Conservation (phyloP, 2,113 vertebrate species). For the Planiliza haematocheilus region DNA sequence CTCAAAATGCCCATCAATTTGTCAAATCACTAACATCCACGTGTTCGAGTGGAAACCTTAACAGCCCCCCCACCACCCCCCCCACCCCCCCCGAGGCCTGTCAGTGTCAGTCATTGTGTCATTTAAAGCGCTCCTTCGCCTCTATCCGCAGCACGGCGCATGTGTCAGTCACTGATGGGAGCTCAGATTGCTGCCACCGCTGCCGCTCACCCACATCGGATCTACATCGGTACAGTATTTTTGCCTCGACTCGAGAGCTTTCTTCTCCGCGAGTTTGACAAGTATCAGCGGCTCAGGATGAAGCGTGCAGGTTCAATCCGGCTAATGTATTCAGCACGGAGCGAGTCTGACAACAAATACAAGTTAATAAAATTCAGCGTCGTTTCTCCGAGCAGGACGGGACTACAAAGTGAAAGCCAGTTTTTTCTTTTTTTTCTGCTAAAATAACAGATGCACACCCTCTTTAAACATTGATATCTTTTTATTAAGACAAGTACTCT, state of each 20-base stretch:
- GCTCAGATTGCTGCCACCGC: conserved; percentile 48
- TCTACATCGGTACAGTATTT: conserved; percentile 36
- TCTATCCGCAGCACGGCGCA: conserved; percentile 33
- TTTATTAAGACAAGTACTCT: conserved; percentile 90
- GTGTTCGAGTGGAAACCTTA: conserved; percentile 56
- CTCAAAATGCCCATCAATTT: conserved; percentile 75
- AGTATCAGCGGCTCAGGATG: conserved; percentile 49
- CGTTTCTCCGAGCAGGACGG: not conserved
- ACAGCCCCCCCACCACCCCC: no score
- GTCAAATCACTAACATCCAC: conserved; percentile 69
- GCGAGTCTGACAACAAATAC: conserved; percentile 35
- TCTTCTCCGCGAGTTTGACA: conserved; percentile 51
- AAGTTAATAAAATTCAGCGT: conserved; percentile 21
- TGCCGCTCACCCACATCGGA: conserved; percentile 32
- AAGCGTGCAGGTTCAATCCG: conserved; percentile 39
- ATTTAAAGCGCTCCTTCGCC: conserved; percentile 46
- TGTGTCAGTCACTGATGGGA: conserved; percentile 59
- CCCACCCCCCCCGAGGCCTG: conserved; percentile 29
- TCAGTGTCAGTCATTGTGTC: conserved; percentile 68
- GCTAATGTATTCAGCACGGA: conserved; percentile 46
- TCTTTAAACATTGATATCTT: conserved; percentile 86
- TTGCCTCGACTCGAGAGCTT: conserved; percentile 20
- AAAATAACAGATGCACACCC: conserved; percentile 45
- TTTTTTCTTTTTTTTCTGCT: conserved; percentile 16
- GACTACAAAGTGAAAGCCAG: conserved; percentile 12